Evolutionary conservation across 2,797 vertebrate species (phyloP).

Genomic region (Semaprochilodus insignis): DNA sequence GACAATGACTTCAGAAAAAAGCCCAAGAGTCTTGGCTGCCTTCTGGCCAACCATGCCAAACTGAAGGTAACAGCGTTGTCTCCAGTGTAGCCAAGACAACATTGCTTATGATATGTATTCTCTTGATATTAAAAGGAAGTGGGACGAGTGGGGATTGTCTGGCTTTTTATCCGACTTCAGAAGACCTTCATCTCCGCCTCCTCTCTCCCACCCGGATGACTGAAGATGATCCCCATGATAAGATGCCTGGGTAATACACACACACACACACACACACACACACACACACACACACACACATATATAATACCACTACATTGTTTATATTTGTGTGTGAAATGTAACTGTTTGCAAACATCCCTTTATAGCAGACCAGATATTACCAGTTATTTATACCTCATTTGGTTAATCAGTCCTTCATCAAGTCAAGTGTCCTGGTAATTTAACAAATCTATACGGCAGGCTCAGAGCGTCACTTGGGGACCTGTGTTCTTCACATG

Average conservation of each 20-base stretch:
- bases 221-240: constrained; percentile 40
- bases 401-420: too few species aligned
- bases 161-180: constrained; percentile 72
- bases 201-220: constrained; percentile 26
- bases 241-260: not conserved
- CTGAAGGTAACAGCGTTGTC: constrained; percentile 56
- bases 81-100: constrained; percentile 65
- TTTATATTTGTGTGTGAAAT: too few species aligned
- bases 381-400: too few species aligned
- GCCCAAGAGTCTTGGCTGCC: not conserved
- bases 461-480: too few species aligned
- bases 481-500: too few species aligned
- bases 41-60: constrained; percentile 25
- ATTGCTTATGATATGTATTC: constrained; percentile 65
- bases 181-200: constrained; percentile 50
- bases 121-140: constrained; percentile 69
- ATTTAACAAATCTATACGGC: too few species aligned
- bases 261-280: too few species aligned
- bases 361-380: too few species aligned
- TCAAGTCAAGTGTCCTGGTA: too few species aligned
- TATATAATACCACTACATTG: too few species aligned
- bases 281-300: too few species aligned
- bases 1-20: constrained; percentile 8
- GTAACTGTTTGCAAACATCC: too few species aligned
- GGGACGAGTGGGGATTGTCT: constrained; percentile 66